phyloP scores from a whole-genome alignment of 2,113 vertebrate species.

The Rhinichthys klamathensis region DNA sequence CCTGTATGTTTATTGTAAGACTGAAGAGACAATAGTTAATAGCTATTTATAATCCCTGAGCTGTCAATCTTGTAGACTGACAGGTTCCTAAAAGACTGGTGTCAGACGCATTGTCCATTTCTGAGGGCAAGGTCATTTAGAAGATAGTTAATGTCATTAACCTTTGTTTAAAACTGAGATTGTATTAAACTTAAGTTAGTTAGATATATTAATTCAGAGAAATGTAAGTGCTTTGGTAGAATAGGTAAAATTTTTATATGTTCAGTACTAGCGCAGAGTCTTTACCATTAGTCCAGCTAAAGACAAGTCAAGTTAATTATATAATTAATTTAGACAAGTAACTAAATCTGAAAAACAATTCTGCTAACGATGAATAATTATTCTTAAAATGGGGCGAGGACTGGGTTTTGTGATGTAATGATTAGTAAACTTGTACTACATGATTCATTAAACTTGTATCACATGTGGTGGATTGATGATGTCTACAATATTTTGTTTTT shows the following conservation, averaged over 20 bases:
- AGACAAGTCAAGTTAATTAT: not conserved
- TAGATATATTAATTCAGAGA: not conserved
- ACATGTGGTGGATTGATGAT: not conserved
- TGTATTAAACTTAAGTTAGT: not conserved
- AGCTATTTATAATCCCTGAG: conserved; percentile 49
- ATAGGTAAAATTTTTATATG: no score
- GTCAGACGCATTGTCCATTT: conserved; percentile 26
- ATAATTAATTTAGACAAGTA: not conserved
- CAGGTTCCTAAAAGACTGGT: not conserved
- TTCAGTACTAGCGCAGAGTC: no score
- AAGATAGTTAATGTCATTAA: not conserved
- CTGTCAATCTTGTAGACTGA: not conserved
- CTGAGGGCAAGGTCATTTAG: conserved; percentile 2
- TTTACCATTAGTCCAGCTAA: not conserved
- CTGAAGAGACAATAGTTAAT: conserved; percentile 9
- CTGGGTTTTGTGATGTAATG: no score
- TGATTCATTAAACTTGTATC: not conserved
- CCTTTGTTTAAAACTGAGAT: not conserved
- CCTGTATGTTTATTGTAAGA: conserved; percentile 33
- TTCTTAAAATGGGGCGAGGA: not conserved
- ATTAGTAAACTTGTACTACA: not conserved
- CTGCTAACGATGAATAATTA: not conserved
- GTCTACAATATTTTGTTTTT: conserved; percentile 23
- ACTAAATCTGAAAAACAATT: not conserved
- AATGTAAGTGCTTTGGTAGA: not conserved